Conservation (phyloP, 1,140 invertebrate species). For the Bombus sibiricus region DNA sequence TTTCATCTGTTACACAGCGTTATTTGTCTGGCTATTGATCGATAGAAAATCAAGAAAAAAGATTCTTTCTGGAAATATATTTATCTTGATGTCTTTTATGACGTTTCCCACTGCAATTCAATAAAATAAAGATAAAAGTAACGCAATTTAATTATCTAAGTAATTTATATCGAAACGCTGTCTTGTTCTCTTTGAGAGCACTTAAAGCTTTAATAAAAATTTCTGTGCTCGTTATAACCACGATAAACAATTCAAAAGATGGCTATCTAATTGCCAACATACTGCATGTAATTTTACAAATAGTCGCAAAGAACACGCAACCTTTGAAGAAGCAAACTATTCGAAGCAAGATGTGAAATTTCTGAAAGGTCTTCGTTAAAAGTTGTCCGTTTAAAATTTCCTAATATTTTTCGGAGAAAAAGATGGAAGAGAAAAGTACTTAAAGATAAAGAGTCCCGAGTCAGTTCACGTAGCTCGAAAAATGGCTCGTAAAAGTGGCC, state of each 20-base stretch:
- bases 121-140: neutral
- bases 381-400: neutral
- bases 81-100: too few species aligned
- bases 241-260: neutral
- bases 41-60: too few species aligned
- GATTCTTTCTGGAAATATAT: neutral
- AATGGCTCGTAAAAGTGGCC: conserved; percentile 20
- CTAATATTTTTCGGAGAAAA: neutral
- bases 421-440: neutral
- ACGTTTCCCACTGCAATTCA: neutral
- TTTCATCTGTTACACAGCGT: neutral
- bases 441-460: neutral
- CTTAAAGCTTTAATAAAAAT: neutral
- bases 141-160: too few species aligned
- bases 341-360: neutral
- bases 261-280: too few species aligned
- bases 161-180: neutral
- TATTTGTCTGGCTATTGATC: neutral
- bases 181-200: too few species aligned
- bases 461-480: conserved; percentile 14
- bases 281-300: neutral
- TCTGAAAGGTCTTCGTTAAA: neutral
- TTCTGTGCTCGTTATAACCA: neutral
- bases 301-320: neutral
- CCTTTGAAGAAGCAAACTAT: neutral